A percentile compares a stretch with the other conserved stretches of the same genome.
phyloP scores from a whole-genome alignment of 2,797 vertebrate species.

The Squalus acanthias region DNA sequence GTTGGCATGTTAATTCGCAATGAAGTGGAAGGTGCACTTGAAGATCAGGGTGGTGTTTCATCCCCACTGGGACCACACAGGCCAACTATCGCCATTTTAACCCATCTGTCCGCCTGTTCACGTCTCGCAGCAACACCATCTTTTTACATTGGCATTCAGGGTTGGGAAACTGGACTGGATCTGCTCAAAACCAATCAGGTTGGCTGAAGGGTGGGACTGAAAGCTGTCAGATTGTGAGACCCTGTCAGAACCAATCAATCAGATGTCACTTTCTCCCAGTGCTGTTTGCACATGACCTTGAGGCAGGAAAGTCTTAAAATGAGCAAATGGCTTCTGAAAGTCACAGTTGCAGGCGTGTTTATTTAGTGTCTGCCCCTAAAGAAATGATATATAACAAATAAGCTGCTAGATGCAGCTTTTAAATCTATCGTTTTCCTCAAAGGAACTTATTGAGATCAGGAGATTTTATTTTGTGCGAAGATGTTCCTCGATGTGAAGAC shows the following conservation, averaged over 20 bases:
- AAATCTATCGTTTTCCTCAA: not conserved
- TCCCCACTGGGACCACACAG: not conserved
- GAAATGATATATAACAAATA: not conserved
- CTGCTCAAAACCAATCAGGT: not conserved
- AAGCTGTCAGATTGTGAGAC: not conserved
- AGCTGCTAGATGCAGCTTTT: not conserved
- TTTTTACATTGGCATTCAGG: not conserved
- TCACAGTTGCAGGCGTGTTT: not conserved
- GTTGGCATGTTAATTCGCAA: not conserved
- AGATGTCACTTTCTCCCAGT: not conserved
- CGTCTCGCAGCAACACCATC: not conserved
- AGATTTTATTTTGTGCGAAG: not conserved
- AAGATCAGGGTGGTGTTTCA: not conserved
- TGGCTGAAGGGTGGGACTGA: not conserved
- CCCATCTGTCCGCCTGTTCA: not conserved
- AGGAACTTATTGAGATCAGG: not conserved
- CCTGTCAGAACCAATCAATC: not conserved
- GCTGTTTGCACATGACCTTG: not conserved
- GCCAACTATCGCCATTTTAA: not conserved
- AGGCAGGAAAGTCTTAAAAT: not conserved
- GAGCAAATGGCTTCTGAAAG: not conserved
- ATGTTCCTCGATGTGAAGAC: not conserved
- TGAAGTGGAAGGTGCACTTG: not conserved
- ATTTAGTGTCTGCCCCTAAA: not conserved
- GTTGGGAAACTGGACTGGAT: not conserved